A percentile compares a stretch with the other conserved stretches of the same genome.
These are phyloP conservation scores for Ploceus nigricollis DNA, from an alignment of 2,113 vertebrate genomes.

Conservation along the genomic window DNA sequence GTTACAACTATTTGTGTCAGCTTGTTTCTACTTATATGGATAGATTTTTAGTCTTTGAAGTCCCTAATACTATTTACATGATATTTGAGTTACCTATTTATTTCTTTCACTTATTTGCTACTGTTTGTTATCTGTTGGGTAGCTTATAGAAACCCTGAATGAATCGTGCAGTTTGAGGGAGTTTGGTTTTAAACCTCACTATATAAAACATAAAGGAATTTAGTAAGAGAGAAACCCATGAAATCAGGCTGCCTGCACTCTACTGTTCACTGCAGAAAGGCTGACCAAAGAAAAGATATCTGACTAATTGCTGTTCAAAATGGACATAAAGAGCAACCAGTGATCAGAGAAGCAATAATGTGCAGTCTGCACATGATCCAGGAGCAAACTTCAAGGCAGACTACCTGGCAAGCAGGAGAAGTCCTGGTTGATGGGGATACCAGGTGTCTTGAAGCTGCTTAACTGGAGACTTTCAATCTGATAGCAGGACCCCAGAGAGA, in stretches of 20 bases:
- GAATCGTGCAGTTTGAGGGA: background rate
- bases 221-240: too few relatives aligned
- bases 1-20: background rate
- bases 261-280: background rate
- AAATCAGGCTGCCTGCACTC: background rate
- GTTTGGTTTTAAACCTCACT: background rate
- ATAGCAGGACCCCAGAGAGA: background rate
- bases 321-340: background rate
- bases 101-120: background rate
- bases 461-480: background rate
- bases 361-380: fast-evolving
- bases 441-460: background rate
- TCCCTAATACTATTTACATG: background rate
- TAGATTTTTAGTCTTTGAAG: background rate
- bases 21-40: background rate
- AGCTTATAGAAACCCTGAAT: background rate
- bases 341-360: background rate
- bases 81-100: background rate
- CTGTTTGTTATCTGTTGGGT: background rate
- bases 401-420: background rate
- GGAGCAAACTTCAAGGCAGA: background rate
- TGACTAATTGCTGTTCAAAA: background rate
- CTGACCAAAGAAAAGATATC: background rate
- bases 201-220: background rate
- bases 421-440: background rate